phyloP scores from a whole-genome alignment of 2,113 vertebrate genomes.

The Cisticola juncidis region DNA sequence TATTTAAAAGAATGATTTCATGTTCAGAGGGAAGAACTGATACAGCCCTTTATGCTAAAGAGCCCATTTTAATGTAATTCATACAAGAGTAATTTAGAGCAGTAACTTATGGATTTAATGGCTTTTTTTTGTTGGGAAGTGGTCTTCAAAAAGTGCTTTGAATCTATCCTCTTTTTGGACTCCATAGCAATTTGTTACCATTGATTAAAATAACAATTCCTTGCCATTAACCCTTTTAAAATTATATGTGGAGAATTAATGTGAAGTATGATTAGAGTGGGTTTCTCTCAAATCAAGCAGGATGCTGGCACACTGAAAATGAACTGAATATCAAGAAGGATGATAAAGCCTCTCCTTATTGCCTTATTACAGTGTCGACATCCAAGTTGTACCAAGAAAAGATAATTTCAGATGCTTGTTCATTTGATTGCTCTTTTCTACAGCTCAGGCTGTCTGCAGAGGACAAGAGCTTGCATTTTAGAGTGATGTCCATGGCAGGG shows the following conservation, averaged over 20 bases:
- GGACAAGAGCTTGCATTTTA: not conserved
- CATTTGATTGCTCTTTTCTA: not conserved
- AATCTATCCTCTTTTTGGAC: not conserved
- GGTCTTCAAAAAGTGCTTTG: constrained; percentile 20
- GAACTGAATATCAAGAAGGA: not conserved
- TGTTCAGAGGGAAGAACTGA: not conserved
- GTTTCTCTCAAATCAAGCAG: not conserved
- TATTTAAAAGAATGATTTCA: not conserved
- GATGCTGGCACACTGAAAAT: not conserved
- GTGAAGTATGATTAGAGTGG: not conserved
- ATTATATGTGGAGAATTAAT: not conserved
- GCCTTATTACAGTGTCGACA: not conserved
- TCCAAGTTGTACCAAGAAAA: not conserved
- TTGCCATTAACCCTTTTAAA: not conserved
- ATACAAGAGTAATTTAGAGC: not conserved
- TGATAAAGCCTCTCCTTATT: not conserved
- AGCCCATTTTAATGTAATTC: not conserved
- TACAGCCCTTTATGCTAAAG: not conserved
- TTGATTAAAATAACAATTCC: not conserved
- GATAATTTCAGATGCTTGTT: not conserved
- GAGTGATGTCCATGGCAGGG: not conserved
- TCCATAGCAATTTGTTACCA: not conserved
- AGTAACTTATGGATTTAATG: not conserved
- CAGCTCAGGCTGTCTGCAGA: not conserved
- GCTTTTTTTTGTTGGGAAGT: not conserved